Evolutionary conservation across 2,888 invertebrate species (phyloP).

Genomic region (Argyra leucocephala): DNA sequence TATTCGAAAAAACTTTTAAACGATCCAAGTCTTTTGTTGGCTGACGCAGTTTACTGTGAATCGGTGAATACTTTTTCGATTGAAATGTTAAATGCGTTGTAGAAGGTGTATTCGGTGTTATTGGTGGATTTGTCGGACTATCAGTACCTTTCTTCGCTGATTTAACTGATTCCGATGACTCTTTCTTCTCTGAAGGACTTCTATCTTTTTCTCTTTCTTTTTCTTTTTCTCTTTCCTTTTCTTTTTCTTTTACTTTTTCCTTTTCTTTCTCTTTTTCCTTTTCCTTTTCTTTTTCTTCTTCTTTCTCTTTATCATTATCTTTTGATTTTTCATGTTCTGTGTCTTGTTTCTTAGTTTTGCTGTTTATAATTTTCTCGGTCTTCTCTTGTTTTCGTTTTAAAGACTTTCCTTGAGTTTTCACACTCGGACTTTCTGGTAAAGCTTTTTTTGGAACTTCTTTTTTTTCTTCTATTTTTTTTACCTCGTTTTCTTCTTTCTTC

Average conservation of each 20-base stretch:
- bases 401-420: background rate
- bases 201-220: slow-evolving; percentile 29
- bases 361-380: background rate
- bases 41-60: slow-evolving; percentile 22
- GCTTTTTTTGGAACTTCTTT: background rate
- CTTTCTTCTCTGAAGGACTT: slow-evolving; percentile 20
- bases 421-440: background rate
- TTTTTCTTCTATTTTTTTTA: background rate
- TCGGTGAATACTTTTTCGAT: slow-evolving; percentile 18
- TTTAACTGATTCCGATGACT: background rate
- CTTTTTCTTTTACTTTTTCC: slow-evolving; percentile 21
- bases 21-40: slow-evolving; percentile 21
- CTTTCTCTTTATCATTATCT: slow-evolving; percentile 23
- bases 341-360: slow-evolving; percentile 10
- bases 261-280: background rate
- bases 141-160: background rate
- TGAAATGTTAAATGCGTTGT: slow-evolving; percentile 21
- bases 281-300: slow-evolving; percentile 8
- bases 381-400: slow-evolving; percentile 19
- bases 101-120: slow-evolving; percentile 13
- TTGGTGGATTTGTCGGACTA: slow-evolving; percentile 11
- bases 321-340: slow-evolving; percentile 21
- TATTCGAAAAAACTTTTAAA: slow-evolving; percentile 16
- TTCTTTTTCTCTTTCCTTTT: slow-evolving; percentile 20
- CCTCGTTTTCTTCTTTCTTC: background rate